Evolutionary conservation across 2,113 vertebrate species (phyloP).

Genomic region (Brienomyrus longianalis): DNA sequence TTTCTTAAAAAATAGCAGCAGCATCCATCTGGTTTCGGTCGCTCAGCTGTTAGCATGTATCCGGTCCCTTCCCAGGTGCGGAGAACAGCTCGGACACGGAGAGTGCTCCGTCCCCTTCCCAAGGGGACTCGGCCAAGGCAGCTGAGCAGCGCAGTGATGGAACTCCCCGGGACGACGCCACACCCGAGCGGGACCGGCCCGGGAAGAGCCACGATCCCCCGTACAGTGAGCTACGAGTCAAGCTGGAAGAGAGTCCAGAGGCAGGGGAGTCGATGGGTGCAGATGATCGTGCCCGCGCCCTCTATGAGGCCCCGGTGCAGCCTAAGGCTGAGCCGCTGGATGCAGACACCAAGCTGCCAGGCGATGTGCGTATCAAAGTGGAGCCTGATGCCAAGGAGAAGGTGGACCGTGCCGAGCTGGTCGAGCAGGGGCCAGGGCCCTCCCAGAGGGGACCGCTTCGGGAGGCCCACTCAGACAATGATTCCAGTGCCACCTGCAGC

Average conservation of each 20-base stretch:
- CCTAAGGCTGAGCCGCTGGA: conserved; percentile 79
- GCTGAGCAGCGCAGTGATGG: conserved; percentile 58
- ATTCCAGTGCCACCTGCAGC: conserved; percentile 97
- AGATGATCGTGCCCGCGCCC: conserved; percentile 57
- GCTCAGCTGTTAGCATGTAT: background rate
- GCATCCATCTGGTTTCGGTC: background rate
- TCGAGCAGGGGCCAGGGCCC: conserved; percentile 39
- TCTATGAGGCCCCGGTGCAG: conserved; percentile 61
- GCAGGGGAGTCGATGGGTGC: conserved; percentile 60
- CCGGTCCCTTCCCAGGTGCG: conserved; percentile 61
- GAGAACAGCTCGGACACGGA: conserved; percentile 98
- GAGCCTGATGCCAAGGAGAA: conserved; percentile 82
- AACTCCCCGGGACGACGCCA: conserved; percentile 49
- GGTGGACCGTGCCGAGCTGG: conserved; percentile 62
- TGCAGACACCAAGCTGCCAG: conserved; percentile 65
- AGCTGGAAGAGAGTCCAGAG: conserved; percentile 71
- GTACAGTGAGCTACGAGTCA: conserved; percentile 65
- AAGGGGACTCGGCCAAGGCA: conserved; percentile 75
- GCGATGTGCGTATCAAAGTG: conserved; percentile 73
- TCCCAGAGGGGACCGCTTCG: conserved; percentile 48
- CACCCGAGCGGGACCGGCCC: conserved; percentile 46
- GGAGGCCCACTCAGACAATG: conserved; percentile 81
- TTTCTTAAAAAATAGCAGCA: background rate
- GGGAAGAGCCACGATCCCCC: conserved; percentile 63
- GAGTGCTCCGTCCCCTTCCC: conserved; percentile 92